Conservation (phyloP, 2,113 vertebrate species). For the Elephas maximus region DNA sequence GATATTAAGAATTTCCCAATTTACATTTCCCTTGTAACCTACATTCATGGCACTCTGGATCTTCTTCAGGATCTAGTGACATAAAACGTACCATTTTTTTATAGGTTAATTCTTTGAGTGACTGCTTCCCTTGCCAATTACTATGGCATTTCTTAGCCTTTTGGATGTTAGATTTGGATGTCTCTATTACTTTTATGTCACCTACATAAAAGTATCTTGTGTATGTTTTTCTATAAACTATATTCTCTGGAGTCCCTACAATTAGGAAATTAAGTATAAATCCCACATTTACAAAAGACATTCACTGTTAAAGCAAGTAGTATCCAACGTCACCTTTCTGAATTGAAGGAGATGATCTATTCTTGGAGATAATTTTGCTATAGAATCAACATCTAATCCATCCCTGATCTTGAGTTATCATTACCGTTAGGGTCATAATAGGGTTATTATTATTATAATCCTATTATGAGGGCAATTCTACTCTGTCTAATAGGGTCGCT, state of each 20-base stretch:
- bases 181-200: not conserved
- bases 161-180: not conserved
- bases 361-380: not conserved
- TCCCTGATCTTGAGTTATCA: not conserved
- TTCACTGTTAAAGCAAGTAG: not conserved
- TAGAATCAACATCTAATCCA: not conserved
- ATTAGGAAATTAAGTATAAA: not conserved
- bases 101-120: no score
- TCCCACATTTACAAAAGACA: not conserved
- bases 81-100: not conserved
- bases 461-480: no score
- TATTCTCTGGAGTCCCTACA: not conserved
- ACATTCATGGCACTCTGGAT: not conserved
- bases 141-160: not conserved
- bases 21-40: not conserved
- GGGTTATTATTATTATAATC: no score
- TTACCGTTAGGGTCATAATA: not conserved
- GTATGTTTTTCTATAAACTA: not conserved
- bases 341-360: not conserved
- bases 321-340: not conserved
- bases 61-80: not conserved
- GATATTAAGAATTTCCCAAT: not conserved
- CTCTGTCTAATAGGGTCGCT: no score
- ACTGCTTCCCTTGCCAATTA: not conserved
- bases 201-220: not conserved